Conservation (phyloP, 2,113 vertebrate genomes). For the Columba janthina region DNA sequence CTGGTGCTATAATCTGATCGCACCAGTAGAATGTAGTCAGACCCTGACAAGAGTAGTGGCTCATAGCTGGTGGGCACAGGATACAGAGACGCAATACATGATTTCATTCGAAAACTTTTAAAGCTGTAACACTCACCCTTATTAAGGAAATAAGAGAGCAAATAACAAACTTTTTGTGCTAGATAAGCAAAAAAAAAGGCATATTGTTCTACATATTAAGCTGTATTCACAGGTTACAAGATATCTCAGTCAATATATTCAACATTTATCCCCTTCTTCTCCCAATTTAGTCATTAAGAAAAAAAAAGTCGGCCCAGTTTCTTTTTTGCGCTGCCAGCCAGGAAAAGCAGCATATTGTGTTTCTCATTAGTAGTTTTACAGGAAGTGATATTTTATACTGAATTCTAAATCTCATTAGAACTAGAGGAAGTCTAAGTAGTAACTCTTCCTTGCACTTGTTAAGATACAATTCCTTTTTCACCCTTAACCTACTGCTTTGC, state of each 20-base stretch:
- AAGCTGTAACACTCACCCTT: conserved; percentile 37
- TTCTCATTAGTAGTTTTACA: conserved; percentile 55
- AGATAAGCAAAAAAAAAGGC: conserved; percentile 51
- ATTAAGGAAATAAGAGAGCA: conserved; percentile 61
- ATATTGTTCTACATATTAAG: conserved; percentile 49
- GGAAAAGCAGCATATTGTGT: conserved; percentile 22
- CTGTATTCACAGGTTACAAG: conserved; percentile 39
- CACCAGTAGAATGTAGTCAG: conserved; percentile 18
- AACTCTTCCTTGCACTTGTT: not conserved
- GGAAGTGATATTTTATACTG: conserved; percentile 55
- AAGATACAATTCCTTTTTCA: not conserved
- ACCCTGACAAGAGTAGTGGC: not conserved
- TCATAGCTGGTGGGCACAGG: not conserved
- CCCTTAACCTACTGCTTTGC: not conserved
- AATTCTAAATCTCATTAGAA: conserved; percentile 47
- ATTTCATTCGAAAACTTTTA: conserved; percentile 17
- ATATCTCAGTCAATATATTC: conserved; percentile 53
- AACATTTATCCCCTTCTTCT: conserved; percentile 59
- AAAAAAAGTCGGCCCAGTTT: conserved; percentile 45
- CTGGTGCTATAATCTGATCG: conserved; percentile 30
- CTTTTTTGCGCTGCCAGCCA: conserved; percentile 59
- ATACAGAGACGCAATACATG: conserved; percentile 3
- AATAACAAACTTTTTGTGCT: conserved; percentile 41
- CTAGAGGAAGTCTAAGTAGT: not conserved
- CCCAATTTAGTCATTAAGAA: conserved; percentile 48